A percentile compares a stretch with the other conserved stretches of the same genome.
phyloP scores from a whole-genome alignment of 2,888 invertebrate species.

The Cistogaster globosa region DNA sequence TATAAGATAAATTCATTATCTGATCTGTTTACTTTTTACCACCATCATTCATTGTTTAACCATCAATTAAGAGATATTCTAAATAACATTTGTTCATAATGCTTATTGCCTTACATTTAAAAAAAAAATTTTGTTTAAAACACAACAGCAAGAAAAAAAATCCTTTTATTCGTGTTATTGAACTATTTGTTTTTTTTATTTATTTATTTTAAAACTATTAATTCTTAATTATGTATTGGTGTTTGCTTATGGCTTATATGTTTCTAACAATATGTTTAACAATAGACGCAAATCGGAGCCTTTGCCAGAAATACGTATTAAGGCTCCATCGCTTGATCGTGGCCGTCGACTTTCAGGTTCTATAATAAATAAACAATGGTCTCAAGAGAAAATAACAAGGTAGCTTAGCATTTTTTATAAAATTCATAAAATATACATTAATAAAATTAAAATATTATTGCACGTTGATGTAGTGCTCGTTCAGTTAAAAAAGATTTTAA shows the following conservation, averaged over 20 bases:
- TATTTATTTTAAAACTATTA: conserved; percentile 35
- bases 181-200: too few species aligned
- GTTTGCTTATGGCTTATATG: conserved; percentile 63
- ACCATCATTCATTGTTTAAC: too few species aligned
- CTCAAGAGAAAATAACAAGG: conserved; percentile 82
- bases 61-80: too few species aligned
- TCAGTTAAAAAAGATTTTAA: neutral
- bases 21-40: too few species aligned
- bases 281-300: conserved; percentile 85
- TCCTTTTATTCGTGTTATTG: too few species aligned
- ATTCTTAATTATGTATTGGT: conserved; percentile 52
- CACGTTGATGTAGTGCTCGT: conserved; percentile 22
- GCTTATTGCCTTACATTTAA: conserved; percentile 13
- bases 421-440: conserved; percentile 23
- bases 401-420: conserved; percentile 73
- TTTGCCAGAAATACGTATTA: conserved; percentile 90
- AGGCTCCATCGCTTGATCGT: conserved; percentile 92
- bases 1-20: too few species aligned
- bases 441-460: conserved; percentile 6
- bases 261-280: conserved; percentile 50
- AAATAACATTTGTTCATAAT: neutral
- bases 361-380: conserved; percentile 80
- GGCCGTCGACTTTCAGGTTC: conserved; percentile 86
- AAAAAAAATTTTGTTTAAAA: neutral
- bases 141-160: too few species aligned